Conservation (phyloP, 2,113 vertebrate species). For the Labeo catla region DNA sequence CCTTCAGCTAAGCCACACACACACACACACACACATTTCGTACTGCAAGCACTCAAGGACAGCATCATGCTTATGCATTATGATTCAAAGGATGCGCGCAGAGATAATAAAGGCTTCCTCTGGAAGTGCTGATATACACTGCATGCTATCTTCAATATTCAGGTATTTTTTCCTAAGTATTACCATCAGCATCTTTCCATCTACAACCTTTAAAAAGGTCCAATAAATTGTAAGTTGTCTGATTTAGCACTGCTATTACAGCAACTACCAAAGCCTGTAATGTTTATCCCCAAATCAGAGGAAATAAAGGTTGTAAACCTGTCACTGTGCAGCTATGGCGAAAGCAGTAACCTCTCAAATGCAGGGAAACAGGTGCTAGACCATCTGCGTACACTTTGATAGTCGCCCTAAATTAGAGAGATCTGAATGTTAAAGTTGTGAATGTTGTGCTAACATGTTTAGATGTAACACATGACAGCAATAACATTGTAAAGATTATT, state of each 20-base stretch:
- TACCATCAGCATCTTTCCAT: neutral
- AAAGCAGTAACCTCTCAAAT: conserved; percentile 10
- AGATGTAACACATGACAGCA: neutral
- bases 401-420: neutral
- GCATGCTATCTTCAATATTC: neutral
- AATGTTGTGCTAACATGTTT: neutral
- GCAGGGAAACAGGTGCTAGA: conserved; percentile 2
- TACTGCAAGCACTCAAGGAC: neutral
- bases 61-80: neutral
- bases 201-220: neutral
- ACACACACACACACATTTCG: neutral
- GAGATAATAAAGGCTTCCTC: neutral
- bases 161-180: neutral
- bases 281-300: conserved; percentile 12
- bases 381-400: conserved; percentile 7
- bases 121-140: neutral
- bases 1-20: neutral
- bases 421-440: neutral
- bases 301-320: conserved; percentile 5
- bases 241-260: conserved; percentile 11
- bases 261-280: conserved; percentile 1
- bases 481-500: neutral
- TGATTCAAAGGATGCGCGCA: neutral
- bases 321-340: neutral
- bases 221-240: neutral